Conservation (phyloP, 2,888 invertebrate species). For the Drosophila infuscata region DNA sequence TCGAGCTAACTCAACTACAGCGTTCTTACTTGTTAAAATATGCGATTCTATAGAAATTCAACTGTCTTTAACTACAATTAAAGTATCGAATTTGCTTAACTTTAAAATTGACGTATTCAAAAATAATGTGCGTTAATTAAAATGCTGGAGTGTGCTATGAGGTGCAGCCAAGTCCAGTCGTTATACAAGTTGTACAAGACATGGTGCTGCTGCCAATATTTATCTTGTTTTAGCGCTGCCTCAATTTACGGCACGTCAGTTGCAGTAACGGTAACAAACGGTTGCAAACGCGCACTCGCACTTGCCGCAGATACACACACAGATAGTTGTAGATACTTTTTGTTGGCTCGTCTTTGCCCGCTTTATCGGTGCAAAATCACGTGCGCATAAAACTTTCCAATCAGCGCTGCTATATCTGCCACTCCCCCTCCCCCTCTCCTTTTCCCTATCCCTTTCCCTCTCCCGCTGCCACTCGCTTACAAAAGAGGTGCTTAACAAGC, state of each 20-base stretch:
- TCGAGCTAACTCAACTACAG: too few species aligned
- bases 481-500: slow-evolving; percentile 73
- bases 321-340: slow-evolving; percentile 25
- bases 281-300: slow-evolving; percentile 31
- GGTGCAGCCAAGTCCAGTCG: slow-evolving; percentile 3
- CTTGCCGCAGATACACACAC: slow-evolving; percentile 11
- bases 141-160: background rate
- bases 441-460: background rate
- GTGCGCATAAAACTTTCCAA: slow-evolving; percentile 80
- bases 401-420: slow-evolving; percentile 48
- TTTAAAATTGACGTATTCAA: background rate
- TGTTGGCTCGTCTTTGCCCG: slow-evolving; percentile 40
- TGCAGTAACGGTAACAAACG: slow-evolving; percentile 2
- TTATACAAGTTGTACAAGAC: background rate
- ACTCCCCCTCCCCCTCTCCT: background rate
- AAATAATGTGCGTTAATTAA: slow-evolving; percentile 7
- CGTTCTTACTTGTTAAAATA: background rate
- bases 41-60: background rate
- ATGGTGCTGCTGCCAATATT: slow-evolving; percentile 10
- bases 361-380: slow-evolving; percentile 71
- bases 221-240: slow-evolving; percentile 22
- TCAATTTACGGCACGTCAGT: slow-evolving; percentile 65
- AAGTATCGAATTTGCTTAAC: background rate
- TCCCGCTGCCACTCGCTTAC: background rate
- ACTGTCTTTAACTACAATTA: background rate